A percentile compares a stretch with the other conserved stretches of the same genome.
phyloP scores from a whole-genome alignment of 2,797 vertebrate species.

The Poeciliopsis turneri region DNA sequence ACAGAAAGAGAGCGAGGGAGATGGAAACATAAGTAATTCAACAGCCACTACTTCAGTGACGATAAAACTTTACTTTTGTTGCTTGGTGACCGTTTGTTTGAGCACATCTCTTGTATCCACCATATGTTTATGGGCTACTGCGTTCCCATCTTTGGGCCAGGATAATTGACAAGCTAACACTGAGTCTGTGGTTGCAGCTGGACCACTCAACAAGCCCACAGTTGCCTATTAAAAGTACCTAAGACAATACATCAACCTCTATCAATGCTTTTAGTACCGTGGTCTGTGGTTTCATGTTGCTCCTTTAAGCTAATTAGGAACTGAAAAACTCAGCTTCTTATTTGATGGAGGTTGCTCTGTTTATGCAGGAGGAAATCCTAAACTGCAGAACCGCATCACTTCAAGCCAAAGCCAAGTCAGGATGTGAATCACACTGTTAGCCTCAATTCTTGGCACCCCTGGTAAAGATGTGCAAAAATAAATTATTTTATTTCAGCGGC shows the following conservation, averaged over 20 bases:
- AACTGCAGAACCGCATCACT: not conserved
- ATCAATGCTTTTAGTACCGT: conserved; percentile 55
- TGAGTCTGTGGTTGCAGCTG: conserved; percentile 40
- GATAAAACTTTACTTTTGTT: conserved; percentile 70
- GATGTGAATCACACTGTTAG: conserved; percentile 8
- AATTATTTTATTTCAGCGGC: not conserved
- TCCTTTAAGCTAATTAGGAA: conserved; percentile 76
- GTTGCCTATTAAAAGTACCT: conserved; percentile 46
- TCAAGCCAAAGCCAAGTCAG: conserved; percentile 21
- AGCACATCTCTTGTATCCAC: conserved; percentile 47
- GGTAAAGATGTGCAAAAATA: not conserved
- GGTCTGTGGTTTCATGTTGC: conserved; percentile 66
- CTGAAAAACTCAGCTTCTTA: conserved; percentile 63
- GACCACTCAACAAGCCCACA: conserved; percentile 51
- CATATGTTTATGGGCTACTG: conserved; percentile 62
- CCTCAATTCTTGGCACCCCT: not conserved
- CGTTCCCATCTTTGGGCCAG: conserved; percentile 35
- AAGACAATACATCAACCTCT: conserved; percentile 40
- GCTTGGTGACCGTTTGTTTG: conserved; percentile 73
- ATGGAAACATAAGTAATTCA: conserved; percentile 46
- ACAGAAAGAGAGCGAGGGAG: conserved; percentile 21
- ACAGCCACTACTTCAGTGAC: conserved; percentile 42
- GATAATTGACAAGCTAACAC: conserved; percentile 41
- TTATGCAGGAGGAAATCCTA: conserved; percentile 38
- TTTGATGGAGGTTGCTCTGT: conserved; percentile 53